These are phyloP conservation scores for Neomicropteryx cornuta DNA, from an alignment of 1,140 invertebrate genomes.

Conservation along the genomic window DNA sequence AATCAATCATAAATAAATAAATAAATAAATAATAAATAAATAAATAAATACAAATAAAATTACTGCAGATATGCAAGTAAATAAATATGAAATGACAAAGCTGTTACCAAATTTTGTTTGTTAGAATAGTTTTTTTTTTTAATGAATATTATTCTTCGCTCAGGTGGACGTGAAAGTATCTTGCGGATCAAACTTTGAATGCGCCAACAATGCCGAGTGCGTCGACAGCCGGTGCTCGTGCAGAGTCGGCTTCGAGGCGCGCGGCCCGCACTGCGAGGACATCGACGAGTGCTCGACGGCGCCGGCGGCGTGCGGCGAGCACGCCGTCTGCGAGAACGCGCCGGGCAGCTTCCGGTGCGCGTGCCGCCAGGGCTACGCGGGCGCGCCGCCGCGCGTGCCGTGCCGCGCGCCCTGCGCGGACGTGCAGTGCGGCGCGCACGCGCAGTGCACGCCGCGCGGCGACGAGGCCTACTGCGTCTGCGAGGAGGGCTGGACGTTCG, in stretches of 20 bases:
- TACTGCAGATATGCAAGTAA: no score
- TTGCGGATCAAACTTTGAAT: slow-evolving; percentile 84
- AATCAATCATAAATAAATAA: no score
- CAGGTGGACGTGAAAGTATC: slow-evolving; percentile 73
- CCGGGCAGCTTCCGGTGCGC: slow-evolving; percentile 77
- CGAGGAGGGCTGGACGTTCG: slow-evolving; percentile 87
- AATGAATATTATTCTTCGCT: slow-evolving; percentile 20
- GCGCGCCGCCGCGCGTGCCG: slow-evolving; percentile 62
- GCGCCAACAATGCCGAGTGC: slow-evolving; percentile 85
- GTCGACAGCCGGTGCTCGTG: slow-evolving; percentile 85
- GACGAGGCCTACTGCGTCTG: slow-evolving; percentile 86
- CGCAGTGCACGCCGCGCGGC: slow-evolving; percentile 80
- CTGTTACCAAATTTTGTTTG: no score
- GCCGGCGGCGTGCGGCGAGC: slow-evolving; percentile 61
- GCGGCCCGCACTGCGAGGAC: slow-evolving; percentile 66
- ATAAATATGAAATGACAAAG: no score
- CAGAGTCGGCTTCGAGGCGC: slow-evolving; percentile 73
- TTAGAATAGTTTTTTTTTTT: no score
- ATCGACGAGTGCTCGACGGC: slow-evolving; percentile 70
- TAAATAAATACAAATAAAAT: no score
- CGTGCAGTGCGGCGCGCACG: slow-evolving; percentile 78
- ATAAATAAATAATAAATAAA: no score
- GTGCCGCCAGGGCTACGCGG: slow-evolving; percentile 76
- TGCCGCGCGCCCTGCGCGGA: slow-evolving; percentile 89
- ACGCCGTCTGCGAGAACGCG: slow-evolving; percentile 73